Evolutionary conservation across 1,140 invertebrate species (phyloP).

Genomic region (Drosophila suzukii): DNA sequence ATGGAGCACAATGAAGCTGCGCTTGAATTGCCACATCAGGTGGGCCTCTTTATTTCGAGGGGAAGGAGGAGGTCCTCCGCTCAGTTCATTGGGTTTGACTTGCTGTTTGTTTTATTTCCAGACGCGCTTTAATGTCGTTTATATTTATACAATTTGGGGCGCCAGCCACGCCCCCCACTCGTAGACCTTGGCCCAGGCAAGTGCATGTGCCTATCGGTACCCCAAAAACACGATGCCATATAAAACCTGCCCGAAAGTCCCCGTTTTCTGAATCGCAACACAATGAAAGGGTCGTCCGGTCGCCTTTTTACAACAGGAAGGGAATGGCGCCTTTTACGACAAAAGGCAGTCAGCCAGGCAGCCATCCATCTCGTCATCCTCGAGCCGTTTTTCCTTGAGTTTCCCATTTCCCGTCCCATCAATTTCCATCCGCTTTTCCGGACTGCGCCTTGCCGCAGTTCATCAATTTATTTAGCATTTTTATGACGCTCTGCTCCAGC

Average conservation of each 20-base stretch:
- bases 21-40: constrained; percentile 64
- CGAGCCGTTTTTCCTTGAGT: constrained; percentile 12
- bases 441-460: constrained; percentile 56
- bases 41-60: constrained; percentile 26
- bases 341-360: constrained; percentile 38
- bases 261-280: constrained; percentile 22
- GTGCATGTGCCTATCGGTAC: constrained; percentile 43
- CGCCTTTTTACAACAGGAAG: constrained; percentile 49
- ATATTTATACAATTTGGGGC: constrained; percentile 76
- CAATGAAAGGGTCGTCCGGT: constrained; percentile 49
- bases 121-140: constrained; percentile 80
- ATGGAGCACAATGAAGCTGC: constrained; percentile 59
- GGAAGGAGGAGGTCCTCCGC: constrained; percentile 28
- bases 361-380: constrained; percentile 35
- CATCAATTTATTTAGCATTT: constrained; percentile 80
- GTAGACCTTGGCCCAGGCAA: constrained; percentile 27
- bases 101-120: constrained; percentile 80
- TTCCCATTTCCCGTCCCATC: not conserved
- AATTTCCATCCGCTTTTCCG: constrained; percentile 23
- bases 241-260: constrained; percentile 12
- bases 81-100: constrained; percentile 77
- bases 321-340: constrained; percentile 54
- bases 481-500: constrained; percentile 49
- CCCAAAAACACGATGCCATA: not conserved
- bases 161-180: constrained; percentile 3